Conservation (phyloP, 2,797 vertebrate species). For the Natrix natrix region DNA sequence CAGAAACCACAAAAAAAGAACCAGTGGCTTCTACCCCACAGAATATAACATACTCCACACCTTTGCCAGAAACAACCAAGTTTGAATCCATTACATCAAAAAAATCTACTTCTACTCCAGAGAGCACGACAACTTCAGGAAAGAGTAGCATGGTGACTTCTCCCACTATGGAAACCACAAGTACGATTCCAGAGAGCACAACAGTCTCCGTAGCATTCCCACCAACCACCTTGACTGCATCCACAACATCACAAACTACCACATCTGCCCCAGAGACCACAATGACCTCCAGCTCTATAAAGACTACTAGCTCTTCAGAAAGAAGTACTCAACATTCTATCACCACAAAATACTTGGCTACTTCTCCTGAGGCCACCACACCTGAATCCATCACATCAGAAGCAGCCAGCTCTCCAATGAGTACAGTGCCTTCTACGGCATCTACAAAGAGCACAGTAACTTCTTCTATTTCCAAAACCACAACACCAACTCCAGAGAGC, state of each 20-base stretch:
- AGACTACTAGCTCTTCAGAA: background rate
- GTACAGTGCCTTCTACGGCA: background rate
- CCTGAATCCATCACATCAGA: background rate
- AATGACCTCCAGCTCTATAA: background rate
- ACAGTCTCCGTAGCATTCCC: background rate
- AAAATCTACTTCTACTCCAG: background rate
- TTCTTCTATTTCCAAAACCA: background rate
- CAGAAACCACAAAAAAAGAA: background rate
- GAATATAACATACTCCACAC: background rate
- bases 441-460: background rate
- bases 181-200: no score
- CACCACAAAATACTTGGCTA: background rate
- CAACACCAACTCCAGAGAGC: no score
- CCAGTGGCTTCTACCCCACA: background rate
- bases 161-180: no score
- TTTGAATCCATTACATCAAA: background rate
- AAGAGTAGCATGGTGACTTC: background rate
- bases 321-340: background rate
- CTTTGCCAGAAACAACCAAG: background rate
- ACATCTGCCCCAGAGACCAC: background rate
- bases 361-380: background rate
- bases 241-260: no score
- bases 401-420: background rate
- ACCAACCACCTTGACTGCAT: background rate
- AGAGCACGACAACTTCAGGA: background rate